Evolutionary conservation across 2,113 vertebrate species (phyloP).

Genomic region (Phoenicopterus ruber): DNA sequence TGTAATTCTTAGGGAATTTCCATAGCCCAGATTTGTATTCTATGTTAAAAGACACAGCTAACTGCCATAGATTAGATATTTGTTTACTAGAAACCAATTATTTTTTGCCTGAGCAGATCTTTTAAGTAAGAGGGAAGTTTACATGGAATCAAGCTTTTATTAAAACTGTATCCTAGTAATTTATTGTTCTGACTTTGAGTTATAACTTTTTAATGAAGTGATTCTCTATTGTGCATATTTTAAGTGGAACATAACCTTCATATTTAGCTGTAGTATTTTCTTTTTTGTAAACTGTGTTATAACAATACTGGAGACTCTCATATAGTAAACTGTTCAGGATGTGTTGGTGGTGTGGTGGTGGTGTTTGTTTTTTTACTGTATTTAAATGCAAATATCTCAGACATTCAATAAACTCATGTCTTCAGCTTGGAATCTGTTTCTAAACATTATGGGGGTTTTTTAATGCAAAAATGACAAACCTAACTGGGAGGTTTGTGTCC

Average conservation of each 20-base stretch:
- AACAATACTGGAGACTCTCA: conserved; percentile 6
- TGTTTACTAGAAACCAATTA: neutral
- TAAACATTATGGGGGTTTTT: neutral
- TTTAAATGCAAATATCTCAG: conserved; percentile 56
- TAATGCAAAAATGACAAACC: neutral
- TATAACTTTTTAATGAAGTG: conserved; percentile 11
- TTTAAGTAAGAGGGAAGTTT: neutral
- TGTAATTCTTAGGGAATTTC: neutral
- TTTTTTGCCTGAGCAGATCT: neutral
- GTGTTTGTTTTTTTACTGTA: conserved; percentile 27
- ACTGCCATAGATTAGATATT: neutral
- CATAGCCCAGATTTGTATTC: neutral
- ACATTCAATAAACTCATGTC: conserved; percentile 66
- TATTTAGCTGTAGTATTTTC: conserved; percentile 11
- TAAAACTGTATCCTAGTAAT: neutral
- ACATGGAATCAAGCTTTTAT: neutral
- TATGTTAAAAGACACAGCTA: neutral
- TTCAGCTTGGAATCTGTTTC: conserved; percentile 22
- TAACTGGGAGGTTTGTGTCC: neutral
- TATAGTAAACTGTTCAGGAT: neutral
- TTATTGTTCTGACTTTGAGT: conserved; percentile 18
- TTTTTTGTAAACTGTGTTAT: conserved; percentile 27
- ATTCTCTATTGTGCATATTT: conserved; percentile 40
- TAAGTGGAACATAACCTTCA: conserved; percentile 63
- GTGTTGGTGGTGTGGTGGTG: neutral